Evolutionary conservation across 2,888 invertebrate genomes (phyloP), one percentile per base, ranked within the genome.

Genomic region (Toxonevra muliebris): DNA sequence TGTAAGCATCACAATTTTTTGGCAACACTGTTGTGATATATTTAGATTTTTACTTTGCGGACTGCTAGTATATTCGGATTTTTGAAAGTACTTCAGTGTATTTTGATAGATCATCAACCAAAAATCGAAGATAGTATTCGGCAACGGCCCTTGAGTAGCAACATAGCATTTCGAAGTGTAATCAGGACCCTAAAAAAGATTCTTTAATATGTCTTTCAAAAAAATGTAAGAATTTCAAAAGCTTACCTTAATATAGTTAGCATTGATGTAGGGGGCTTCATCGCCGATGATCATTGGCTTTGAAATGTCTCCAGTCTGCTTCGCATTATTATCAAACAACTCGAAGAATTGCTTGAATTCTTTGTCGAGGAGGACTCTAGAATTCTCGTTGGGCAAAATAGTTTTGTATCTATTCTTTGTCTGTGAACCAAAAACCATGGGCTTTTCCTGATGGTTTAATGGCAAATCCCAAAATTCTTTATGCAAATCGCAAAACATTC

Each of bases 391-490:
- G 41, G 96, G 95, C 79, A 97, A 87, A 62, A 97, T 95, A 0
- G 94, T 92, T 81, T 93, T 91, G 80, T 97, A 97, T 72, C 97
- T 89, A 84, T 97, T 97, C 86, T 95, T 95, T 13, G 91, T 88
- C 75, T 95, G 94, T 40, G 95, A 94, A 0, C 96, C 96, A 41
- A 93, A 93, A 1, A 96, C 93, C 78, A 93, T 91, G 10, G 95
- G 92, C 79, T 94, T 94, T 80, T 96, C 95, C 74, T 96, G 95
- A 74, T 95, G 92, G 85, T 97, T 97, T 70, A 94, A 89, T 0
- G 96, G 96, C 79, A 97, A 91, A 84, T 96, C 95, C 96, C 96
- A 96, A 82, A 97, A 97, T 83, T 97, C 96, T 78, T 94, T 92
- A 80, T 94, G 92, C 63, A 97, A 82, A 71, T 89, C 90, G 54